Evolutionary conservation across 2,888 invertebrate species (phyloP), one percentile per base, ranked within the genome.

Genomic region (Electrophaes corylata): DNA sequence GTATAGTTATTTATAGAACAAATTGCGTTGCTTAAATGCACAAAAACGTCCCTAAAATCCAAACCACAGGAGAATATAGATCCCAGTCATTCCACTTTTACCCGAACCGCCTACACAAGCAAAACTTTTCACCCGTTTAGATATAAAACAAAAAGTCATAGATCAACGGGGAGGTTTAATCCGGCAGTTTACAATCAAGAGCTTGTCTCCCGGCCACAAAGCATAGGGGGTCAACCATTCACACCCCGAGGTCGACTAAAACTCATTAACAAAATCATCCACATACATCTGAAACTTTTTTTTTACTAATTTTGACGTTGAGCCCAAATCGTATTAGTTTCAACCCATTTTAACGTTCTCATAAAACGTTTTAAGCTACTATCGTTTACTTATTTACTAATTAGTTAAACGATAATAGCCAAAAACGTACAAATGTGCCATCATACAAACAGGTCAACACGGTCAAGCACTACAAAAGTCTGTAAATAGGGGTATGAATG

Each of bases 121-220:
- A 45, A 67, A 66, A 62, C 48, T 67, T 67, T 69, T 60, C 64
- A 58, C 64, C 43, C 62, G 45, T 50, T 50, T 58, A 59, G 57
- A 56, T 56, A 44, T 57, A 62, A 66, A 66, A 65, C 67, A 62
- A 64, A 60, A 60, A 59, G 61, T 52, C 49, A 76, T 79, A 71
- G 71, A 78, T 78, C 76, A 72, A 62, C 53, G 70, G 66, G 64
- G 51, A 29, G 64, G 64, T 63, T 69, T 71, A 76, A 78, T 72
- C 72, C 67, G 50, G 64, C 61, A 66, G 35, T 64, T 69, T 67
- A 70, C 66, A 62, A 57, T 43, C 45, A 49, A 57, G 64, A 69
- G 65, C 55, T 56, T 50, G 63, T 64, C 66, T 64, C 65, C 62
- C 39, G 56, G 57, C 52, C 58, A 31, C 49, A 31, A 2, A 18